Percentiles rank a stretch among this genome's conserved stretches.
phyloP scores from a whole-genome alignment of 2,797 vertebrate genomes.

The Lateolabrax maculatus region DNA sequence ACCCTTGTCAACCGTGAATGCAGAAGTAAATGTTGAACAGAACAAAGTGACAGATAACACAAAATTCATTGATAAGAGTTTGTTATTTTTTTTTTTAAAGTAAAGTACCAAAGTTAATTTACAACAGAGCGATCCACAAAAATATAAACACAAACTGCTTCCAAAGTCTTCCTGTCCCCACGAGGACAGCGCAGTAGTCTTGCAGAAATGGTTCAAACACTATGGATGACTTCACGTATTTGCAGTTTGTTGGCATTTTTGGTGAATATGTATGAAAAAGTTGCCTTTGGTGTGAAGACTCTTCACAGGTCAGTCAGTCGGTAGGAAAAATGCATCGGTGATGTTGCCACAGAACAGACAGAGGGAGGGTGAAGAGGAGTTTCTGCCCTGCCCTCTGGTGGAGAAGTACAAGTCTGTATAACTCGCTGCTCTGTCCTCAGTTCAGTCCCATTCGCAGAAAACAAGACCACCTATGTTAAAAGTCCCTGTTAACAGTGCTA shows the following conservation, averaged over 20 bases:
- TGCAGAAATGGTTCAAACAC: constrained; percentile 8
- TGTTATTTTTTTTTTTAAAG: constrained; percentile 44
- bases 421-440: background rate
- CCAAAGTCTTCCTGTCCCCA: constrained; percentile 12
- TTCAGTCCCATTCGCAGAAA: constrained; percentile 23
- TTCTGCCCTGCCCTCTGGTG: constrained; percentile 47
- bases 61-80: constrained; percentile 16
- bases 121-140: constrained; percentile 63
- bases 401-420: background rate
- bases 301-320: constrained; percentile 40
- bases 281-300: constrained; percentile 33
- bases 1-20: background rate
- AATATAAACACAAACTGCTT: constrained; percentile 51
- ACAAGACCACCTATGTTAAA: constrained; percentile 7
- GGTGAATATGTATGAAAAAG: constrained; percentile 30
- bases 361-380: background rate
- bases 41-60: constrained; percentile 21
- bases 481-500: constrained; percentile 22
- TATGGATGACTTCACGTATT: constrained; percentile 4
- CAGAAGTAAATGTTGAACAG: background rate
- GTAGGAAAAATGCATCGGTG: constrained; percentile 6
- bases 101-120: constrained; percentile 70
- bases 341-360: constrained; percentile 6
- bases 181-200: constrained; percentile 11
- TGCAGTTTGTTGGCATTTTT: constrained; percentile 46